Evolutionary conservation across 2,113 vertebrate genomes (phyloP).

Genomic region (Vidua macroura): DNA sequence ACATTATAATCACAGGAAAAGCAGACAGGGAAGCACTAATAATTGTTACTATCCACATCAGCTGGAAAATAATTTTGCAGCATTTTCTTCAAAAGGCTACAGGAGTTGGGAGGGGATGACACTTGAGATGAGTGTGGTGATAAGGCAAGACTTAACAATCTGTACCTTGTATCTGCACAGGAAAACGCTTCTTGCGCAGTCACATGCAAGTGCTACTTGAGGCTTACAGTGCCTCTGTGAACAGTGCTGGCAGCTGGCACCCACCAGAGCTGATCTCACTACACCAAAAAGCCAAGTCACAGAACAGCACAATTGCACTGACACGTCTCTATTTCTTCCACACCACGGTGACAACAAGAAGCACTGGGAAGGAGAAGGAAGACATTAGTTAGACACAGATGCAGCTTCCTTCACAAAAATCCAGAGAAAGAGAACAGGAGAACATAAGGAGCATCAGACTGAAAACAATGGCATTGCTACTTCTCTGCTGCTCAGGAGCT

Average conservation of each 20-base stretch:
- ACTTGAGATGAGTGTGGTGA: neutral
- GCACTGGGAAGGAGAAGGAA: neutral
- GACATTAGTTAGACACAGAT: neutral
- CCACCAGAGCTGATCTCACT: neutral
- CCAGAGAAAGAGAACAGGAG: neutral
- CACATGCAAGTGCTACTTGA: neutral
- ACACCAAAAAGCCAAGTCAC: neutral
- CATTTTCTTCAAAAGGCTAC: conserved; percentile 22
- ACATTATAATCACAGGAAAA: conserved; percentile 39
- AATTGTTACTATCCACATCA: conserved; percentile 22
- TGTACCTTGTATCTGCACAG: neutral
- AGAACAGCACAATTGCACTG: neutral
- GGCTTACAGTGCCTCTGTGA: neutral
- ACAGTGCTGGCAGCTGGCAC: neutral
- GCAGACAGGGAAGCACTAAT: neutral
- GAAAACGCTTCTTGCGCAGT: neutral
- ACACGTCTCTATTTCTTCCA: neutral
- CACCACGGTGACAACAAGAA: neutral
- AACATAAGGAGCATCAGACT: neutral
- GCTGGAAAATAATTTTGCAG: neutral
- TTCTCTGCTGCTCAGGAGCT: neutral
- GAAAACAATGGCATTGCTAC: neutral
- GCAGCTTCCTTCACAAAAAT: neutral
- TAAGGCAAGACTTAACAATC: neutral
- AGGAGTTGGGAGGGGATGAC: neutral